Conservation (phyloP, 2,797 vertebrate genomes). For the Mareca strepera region DNA sequence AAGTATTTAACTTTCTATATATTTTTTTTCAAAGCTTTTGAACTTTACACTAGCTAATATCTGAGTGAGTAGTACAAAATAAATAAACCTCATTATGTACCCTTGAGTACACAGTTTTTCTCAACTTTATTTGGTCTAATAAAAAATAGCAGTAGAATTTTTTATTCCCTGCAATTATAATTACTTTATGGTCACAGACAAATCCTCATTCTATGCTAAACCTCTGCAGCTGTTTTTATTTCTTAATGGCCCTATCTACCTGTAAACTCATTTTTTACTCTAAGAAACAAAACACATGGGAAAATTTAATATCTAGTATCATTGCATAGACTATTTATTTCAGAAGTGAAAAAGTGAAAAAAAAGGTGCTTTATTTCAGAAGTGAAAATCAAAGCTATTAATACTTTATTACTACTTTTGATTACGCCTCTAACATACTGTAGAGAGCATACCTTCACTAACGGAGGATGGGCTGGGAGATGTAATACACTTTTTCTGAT, state of each 20-base stretch:
- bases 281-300: conserved; percentile 12
- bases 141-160: background rate
- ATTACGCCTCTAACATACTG: background rate
- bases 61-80: background rate
- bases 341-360: conserved; percentile 8
- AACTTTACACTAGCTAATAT: background rate
- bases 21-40: conserved; percentile 23
- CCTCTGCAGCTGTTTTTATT: background rate
- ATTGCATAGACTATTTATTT: background rate
- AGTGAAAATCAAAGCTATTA: conserved; percentile 39
- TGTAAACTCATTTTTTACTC: conserved; percentile 8
- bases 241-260: background rate
- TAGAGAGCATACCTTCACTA: background rate
- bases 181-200: background rate
- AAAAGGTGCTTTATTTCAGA: conserved; percentile 2
- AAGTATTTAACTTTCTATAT: background rate
- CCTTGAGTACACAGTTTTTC: background rate
- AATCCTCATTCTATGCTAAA: background rate
- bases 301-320: conserved; percentile 12
- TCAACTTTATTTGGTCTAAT: background rate
- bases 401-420: conserved; percentile 13
- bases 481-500: background rate
- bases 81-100: background rate
- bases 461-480: background rate
- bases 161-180: background rate